phyloP scores from a whole-genome alignment of 1,140 invertebrate genomes.

The Drosophila seguyi region DNA sequence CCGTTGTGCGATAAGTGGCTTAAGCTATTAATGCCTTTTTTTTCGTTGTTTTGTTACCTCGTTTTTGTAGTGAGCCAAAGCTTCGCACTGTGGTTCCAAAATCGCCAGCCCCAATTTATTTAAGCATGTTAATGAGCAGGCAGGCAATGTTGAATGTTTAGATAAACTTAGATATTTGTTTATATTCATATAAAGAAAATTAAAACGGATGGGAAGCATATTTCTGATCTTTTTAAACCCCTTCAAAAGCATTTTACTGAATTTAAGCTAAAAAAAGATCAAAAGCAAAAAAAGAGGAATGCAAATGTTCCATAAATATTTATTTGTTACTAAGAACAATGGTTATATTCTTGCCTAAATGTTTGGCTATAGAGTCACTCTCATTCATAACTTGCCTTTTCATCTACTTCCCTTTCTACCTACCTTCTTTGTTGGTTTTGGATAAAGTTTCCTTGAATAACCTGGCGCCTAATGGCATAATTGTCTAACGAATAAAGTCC shows the following conservation, averaged over 20 bases:
- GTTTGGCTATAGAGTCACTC: too few species aligned
- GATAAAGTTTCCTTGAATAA: neutral
- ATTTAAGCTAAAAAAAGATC: neutral
- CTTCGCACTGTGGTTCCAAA: slow-evolving; percentile 62
- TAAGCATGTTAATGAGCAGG: slow-evolving; percentile 33
- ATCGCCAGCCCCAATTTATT: slow-evolving; percentile 12
- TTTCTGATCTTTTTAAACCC: neutral
- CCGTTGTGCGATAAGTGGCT: slow-evolving; percentile 78
- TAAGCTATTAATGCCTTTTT: slow-evolving; percentile 80
- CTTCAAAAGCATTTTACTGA: neutral
- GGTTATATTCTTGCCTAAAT: neutral
- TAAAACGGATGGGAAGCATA: neutral
- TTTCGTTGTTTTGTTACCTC: slow-evolving; percentile 61
- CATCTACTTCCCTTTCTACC: neutral
- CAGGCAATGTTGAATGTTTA: slow-evolving; percentile 6
- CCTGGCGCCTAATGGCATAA: slow-evolving; percentile 6
- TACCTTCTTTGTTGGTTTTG: neutral
- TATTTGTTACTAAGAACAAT: neutral
- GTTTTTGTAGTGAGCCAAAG: slow-evolving; percentile 40
- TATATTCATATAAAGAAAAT: slow-evolving; percentile 1
- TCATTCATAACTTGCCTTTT: slow-evolving; percentile 1
- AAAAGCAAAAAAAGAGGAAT: too few species aligned
- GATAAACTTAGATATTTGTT: slow-evolving; percentile 7
- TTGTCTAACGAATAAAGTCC: neutral
- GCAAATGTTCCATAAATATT: neutral